Percentiles rank a stretch among this genome's conserved stretches.
Conservation (phyloP, 2,888 invertebrate genomes). For the Nemotelus nigrinus region DNA sequence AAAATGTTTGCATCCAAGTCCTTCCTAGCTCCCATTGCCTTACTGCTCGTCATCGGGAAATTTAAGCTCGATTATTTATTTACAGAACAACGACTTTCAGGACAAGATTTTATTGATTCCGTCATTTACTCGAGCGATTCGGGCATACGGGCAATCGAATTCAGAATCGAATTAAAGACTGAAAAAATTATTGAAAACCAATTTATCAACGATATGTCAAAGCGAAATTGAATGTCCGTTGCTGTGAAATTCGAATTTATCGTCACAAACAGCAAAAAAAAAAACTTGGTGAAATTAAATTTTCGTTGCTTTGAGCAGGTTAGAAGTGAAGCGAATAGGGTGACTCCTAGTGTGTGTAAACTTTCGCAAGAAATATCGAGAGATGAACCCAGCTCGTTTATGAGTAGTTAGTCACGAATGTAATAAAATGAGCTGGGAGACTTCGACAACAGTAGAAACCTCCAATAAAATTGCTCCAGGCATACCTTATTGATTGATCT, state of each 20-base stretch:
- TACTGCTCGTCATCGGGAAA: constrained; percentile 36
- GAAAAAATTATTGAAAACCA: constrained; percentile 31
- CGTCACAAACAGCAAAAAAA: neutral
- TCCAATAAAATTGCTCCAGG: neutral
- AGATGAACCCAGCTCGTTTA: no score
- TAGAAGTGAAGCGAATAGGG: neutral
- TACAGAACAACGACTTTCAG: constrained; percentile 34
- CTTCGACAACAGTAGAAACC: no score
- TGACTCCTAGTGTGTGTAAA: neutral
- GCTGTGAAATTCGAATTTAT: constrained; percentile 15
- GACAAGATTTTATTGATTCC: constrained; percentile 36
- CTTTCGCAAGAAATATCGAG: no score
- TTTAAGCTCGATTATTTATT: constrained; percentile 41
- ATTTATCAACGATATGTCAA: constrained; percentile 43
- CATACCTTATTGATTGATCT: no score
- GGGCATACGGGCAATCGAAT: constrained; percentile 34
- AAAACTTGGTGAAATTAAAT: constrained; percentile 10
- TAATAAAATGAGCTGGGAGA: no score
- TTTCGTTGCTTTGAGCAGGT: neutral
- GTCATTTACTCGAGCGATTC: constrained; percentile 25
- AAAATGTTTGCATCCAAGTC: constrained; percentile 16
- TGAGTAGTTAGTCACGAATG: no score
- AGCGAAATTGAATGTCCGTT: constrained; percentile 35
- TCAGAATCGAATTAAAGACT: constrained; percentile 29
- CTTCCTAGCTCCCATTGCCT: neutral